Evolutionary conservation across 1,140 invertebrate species (phyloP).

Genomic region (Pentalonia nigronervosa): DNA sequence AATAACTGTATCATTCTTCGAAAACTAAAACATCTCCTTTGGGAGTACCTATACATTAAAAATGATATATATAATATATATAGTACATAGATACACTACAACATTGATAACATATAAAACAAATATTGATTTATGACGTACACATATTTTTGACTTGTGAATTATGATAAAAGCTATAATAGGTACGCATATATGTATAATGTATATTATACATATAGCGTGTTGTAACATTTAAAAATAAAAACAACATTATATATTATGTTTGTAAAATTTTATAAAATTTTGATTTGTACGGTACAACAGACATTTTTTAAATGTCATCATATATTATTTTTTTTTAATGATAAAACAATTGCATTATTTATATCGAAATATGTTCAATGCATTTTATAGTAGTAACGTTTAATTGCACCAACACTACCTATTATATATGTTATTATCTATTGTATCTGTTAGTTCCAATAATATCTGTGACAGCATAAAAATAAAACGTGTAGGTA

Average conservation of each 20-base stretch:
- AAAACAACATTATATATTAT: neutral
- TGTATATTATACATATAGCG: neutral
- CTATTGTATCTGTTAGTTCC: neutral
- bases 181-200: neutral
- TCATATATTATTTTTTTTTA: neutral
- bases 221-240: neutral
- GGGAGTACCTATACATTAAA: neutral
- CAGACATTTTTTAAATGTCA: neutral
- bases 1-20: neutral
- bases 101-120: neutral
- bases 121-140: constrained; percentile 1
- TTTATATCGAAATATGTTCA: neutral
- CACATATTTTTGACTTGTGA: neutral
- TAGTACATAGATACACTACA: neutral
- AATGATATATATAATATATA: neutral
- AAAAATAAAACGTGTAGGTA: neutral
- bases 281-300: neutral
- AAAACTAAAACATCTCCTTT: neutral
- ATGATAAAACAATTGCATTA: neutral
- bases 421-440: neutral
- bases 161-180: constrained; percentile 3
- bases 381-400: neutral
- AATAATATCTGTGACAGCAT: neutral
- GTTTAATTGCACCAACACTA: neutral
- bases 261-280: neutral